These are phyloP conservation scores for Thalassaphorura encarpata DNA, from an alignment of 1,140 invertebrate species.

Conservation along the genomic window DNA sequence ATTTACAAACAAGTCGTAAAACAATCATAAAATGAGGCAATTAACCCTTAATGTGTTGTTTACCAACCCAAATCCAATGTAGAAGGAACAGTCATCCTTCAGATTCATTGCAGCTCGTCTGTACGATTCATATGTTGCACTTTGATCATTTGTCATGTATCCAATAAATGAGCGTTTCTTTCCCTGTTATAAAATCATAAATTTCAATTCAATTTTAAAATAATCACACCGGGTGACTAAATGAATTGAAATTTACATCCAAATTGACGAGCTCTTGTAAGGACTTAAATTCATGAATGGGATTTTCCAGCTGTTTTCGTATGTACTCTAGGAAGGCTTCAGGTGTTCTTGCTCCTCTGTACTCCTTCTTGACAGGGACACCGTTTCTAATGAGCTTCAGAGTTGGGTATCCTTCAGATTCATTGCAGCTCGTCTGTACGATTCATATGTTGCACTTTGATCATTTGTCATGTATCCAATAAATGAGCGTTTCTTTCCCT, in stretches of 20 bases:
- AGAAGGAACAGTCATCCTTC: slow-evolving; percentile 93
- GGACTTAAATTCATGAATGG: slow-evolving; percentile 65
- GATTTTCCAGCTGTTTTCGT: slow-evolving; percentile 77
- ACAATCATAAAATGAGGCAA: slow-evolving; percentile 5
- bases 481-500: slow-evolving; percentile 75
- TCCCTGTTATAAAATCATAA: slow-evolving; percentile 42
- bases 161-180: slow-evolving; percentile 87
- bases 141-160: slow-evolving; percentile 76
- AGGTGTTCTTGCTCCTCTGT: slow-evolving; percentile 67
- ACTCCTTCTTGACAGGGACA: slow-evolving; percentile 85
- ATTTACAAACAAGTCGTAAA: slow-evolving; percentile 11
- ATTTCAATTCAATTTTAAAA: slow-evolving; percentile 18
- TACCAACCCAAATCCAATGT: slow-evolving; percentile 73
- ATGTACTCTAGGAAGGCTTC: slow-evolving; percentile 83
- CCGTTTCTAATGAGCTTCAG: slow-evolving; percentile 94
- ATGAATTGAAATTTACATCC: slow-evolving; percentile 43
- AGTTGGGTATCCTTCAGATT: slow-evolving; percentile 96
- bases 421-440: slow-evolving; percentile 68
- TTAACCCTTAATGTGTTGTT: neutral
- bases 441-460: slow-evolving; percentile 66
- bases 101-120: slow-evolving; percentile 73
- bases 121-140: slow-evolving; percentile 67
- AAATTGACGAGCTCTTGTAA: slow-evolving; percentile 65
- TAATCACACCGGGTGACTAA: slow-evolving; percentile 1
- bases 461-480: slow-evolving; percentile 86